phyloP scores from a whole-genome alignment of 1,140 invertebrate genomes.

The Pseudomyrmex gracilis region DNA sequence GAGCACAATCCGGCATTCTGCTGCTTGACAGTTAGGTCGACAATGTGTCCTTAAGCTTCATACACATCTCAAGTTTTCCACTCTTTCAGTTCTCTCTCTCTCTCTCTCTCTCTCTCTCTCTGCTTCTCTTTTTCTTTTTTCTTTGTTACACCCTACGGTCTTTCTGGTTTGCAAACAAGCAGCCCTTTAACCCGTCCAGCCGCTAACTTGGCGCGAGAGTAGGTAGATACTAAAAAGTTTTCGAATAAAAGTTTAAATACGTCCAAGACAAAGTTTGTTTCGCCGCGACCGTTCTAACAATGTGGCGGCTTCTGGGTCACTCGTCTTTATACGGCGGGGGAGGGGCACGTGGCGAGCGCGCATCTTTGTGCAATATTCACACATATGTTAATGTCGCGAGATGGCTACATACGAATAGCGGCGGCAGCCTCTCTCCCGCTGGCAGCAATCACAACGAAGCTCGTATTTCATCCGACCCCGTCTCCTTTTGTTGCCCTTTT shows the following conservation, averaged over 20 bases:
- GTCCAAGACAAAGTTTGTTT: conserved; percentile 79
- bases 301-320: conserved; percentile 75
- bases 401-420: conserved; percentile 8
- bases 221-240: conserved; percentile 81
- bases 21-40: conserved; percentile 10
- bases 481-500: conserved; percentile 44
- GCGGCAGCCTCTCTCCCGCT: conserved; percentile 36
- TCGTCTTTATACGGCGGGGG: conserved; percentile 74
- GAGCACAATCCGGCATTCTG: conserved; percentile 20
- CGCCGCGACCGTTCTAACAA: conserved; percentile 70
- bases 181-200: conserved; percentile 51
- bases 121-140: conserved; percentile 9
- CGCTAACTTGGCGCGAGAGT: conserved; percentile 30
- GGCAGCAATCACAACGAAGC: conserved; percentile 60
- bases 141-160: conserved; percentile 28
- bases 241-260: conserved; percentile 84
- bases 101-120: conserved; percentile 4
- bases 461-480: conserved; percentile 64
- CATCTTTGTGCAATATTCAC: conserved; percentile 30
- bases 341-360: conserved; percentile 31
- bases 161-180: conserved; percentile 68
- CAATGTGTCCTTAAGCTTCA: conserved; percentile 6
- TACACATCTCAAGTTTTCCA: background rate
- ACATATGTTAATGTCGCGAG: background rate
- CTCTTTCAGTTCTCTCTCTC: background rate